Percentiles rank a stretch among this genome's conserved stretches.
Evolutionary conservation across 1,140 invertebrate genomes (phyloP).

Genomic region (Lordiphosa stackelbergi): DNA sequence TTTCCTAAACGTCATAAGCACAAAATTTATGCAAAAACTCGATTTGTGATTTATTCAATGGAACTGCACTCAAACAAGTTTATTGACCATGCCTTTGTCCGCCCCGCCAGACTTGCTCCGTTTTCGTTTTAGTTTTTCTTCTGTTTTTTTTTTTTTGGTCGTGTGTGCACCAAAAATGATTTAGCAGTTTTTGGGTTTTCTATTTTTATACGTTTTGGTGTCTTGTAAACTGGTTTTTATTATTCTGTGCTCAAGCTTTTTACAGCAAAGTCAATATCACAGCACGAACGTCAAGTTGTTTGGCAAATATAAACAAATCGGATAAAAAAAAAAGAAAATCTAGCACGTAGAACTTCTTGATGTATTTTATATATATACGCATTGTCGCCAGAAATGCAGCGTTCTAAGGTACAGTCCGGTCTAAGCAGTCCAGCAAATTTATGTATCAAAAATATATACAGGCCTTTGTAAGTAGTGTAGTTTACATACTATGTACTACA

Average conservation of each 20-base stretch:
- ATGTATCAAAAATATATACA: no score
- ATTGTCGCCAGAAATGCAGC: no score
- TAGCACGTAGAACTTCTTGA: not conserved
- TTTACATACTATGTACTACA: no score
- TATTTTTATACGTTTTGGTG: slow-evolving; percentile 8
- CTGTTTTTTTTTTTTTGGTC: not conserved
- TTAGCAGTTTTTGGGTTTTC: slow-evolving; percentile 22
- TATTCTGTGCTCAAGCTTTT: slow-evolving; percentile 24
- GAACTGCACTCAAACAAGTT: slow-evolving; percentile 39
- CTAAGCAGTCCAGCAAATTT: no score
- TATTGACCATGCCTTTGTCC: slow-evolving; percentile 27
- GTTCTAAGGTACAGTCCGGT: no score
- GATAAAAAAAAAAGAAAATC: not conserved
- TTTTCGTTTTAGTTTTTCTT: slow-evolving; percentile 11
- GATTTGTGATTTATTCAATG: slow-evolving; percentile 34
- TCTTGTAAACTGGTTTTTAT: slow-evolving; percentile 46
- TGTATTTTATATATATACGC: no score
- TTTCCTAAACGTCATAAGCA: slow-evolving; percentile 5
- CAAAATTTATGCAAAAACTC: slow-evolving; percentile 12
- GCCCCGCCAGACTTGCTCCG: not conserved
- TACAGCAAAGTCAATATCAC: slow-evolving; percentile 59
- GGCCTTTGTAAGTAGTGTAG: no score
- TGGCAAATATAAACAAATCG: slow-evolving; percentile 31
- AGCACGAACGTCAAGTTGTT: slow-evolving; percentile 33
- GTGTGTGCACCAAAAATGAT: slow-evolving; percentile 24